A percentile compares a stretch with the other conserved stretches of the same genome.
These are phyloP conservation scores for Fringilla coelebs DNA, from an alignment of 2,797 vertebrate genomes.

Conservation along the genomic window DNA sequence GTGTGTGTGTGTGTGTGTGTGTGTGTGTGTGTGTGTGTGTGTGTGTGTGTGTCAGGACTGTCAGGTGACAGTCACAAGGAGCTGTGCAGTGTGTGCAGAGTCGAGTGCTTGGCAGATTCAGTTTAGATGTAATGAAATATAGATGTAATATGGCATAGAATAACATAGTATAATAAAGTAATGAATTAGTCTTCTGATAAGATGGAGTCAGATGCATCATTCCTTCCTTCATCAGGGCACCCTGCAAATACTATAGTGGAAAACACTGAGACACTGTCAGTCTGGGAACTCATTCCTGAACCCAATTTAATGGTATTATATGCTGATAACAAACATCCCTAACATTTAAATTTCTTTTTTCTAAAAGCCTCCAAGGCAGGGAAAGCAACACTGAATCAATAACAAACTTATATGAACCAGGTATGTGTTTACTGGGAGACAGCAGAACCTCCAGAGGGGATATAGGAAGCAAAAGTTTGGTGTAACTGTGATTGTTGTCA, in stretches of 20 bases:
- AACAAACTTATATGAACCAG: neutral
- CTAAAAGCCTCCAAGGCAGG: neutral
- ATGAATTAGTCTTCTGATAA: neutral
- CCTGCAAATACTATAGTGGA: neutral
- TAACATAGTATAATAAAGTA: too few species aligned
- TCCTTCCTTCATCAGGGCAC: neutral
- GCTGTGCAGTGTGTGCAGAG: too few species aligned
- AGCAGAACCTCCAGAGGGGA: neutral
- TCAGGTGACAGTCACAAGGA: neutral
- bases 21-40: neutral
- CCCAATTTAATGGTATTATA: neutral
- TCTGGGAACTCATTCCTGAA: neutral
- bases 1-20: too few species aligned
- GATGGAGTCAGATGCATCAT: neutral
- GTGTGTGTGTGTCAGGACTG: neutral
- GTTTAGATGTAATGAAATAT: neutral
- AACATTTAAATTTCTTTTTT: neutral
- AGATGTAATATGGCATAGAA: too few species aligned
- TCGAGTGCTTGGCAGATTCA: neutral
- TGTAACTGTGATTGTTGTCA: neutral
- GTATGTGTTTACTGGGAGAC: neutral
- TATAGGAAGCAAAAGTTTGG: neutral
- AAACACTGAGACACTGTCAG: neutral
- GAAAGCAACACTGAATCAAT: neutral
- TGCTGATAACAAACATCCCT: neutral